These are phyloP conservation scores for Pteronura brasiliensis DNA, from an alignment of 2,113 vertebrate genomes.

Conservation along the genomic window DNA sequence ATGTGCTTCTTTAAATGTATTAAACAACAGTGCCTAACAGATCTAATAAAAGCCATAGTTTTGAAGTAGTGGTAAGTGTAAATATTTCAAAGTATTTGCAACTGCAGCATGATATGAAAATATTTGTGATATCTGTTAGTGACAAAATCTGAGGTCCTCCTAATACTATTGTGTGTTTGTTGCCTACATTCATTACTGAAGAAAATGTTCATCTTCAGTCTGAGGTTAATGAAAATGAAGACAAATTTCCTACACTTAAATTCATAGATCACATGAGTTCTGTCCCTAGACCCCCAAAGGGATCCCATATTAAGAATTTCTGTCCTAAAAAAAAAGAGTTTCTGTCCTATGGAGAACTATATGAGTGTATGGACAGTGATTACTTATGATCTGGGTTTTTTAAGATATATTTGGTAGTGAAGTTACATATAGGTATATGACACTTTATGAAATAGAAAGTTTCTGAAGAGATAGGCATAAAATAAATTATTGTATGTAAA, in stretches of 20 bases:
- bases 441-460: conserved; percentile 13
- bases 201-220: not conserved
- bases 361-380: not conserved
- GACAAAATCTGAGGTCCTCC: not conserved
- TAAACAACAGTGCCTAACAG: not conserved
- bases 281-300: not conserved
- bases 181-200: not conserved
- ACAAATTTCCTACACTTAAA: not conserved
- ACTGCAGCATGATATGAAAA: not conserved
- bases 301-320: not conserved
- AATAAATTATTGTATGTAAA: not conserved
- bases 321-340: not conserved
- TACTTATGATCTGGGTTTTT: not conserved
- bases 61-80: not conserved
- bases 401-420: not conserved
- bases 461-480: not conserved
- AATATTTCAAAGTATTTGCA: conserved; percentile 26
- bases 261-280: not conserved
- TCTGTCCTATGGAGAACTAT: not conserved
- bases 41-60: not conserved
- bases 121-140: not conserved
- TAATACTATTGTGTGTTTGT: conserved; percentile 9
- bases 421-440: not conserved
- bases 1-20: not conserved
- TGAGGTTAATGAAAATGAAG: conserved; percentile 9